phyloP scores from a whole-genome alignment of 2,888 invertebrate genomes.

The Troglohyphantes excavatus region DNA sequence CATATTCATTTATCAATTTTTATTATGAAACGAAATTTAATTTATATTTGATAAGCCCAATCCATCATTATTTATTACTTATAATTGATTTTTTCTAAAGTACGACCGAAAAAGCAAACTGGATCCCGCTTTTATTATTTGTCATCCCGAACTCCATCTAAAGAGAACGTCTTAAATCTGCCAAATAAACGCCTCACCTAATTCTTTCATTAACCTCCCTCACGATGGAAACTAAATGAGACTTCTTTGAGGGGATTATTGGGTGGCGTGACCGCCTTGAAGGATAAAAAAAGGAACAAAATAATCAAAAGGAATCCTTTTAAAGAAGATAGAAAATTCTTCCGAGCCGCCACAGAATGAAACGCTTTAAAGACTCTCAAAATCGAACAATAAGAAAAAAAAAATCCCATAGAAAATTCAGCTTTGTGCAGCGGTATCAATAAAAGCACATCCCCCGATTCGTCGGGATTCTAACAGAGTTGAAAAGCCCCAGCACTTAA shows the following conservation, averaged over 20 bases:
- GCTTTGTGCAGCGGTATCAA: slow-evolving; percentile 38
- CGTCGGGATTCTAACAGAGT: slow-evolving; percentile 29
- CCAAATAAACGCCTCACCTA: slow-evolving; percentile 21
- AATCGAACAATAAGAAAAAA: slow-evolving; percentile 21
- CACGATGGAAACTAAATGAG: slow-evolving; percentile 38
- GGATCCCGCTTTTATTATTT: background rate
- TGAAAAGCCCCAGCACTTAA: slow-evolving; percentile 61
- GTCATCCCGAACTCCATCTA: background rate
- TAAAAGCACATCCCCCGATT: slow-evolving; percentile 46
- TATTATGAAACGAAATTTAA: too few relatives aligned
- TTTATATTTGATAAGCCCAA: too few relatives aligned
- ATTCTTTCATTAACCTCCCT: slow-evolving; percentile 37
- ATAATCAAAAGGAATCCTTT: background rate
- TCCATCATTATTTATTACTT: too few relatives aligned
- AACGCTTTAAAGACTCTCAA: slow-evolving; percentile 17
- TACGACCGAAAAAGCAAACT: too few relatives aligned
- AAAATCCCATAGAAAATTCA: slow-evolving; percentile 33
- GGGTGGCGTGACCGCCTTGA: slow-evolving; percentile 29
- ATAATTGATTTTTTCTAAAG: too few relatives aligned
- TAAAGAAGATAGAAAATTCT: slow-evolving; percentile 50
- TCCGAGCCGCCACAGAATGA: slow-evolving; percentile 1
- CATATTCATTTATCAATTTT: too few relatives aligned
- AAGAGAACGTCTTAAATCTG: slow-evolving; percentile 15
- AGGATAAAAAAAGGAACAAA: background rate
- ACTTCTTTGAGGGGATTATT: slow-evolving; percentile 51